phyloP scores from a whole-genome alignment of 2,888 invertebrate species.

The Diarsia dahlii region DNA sequence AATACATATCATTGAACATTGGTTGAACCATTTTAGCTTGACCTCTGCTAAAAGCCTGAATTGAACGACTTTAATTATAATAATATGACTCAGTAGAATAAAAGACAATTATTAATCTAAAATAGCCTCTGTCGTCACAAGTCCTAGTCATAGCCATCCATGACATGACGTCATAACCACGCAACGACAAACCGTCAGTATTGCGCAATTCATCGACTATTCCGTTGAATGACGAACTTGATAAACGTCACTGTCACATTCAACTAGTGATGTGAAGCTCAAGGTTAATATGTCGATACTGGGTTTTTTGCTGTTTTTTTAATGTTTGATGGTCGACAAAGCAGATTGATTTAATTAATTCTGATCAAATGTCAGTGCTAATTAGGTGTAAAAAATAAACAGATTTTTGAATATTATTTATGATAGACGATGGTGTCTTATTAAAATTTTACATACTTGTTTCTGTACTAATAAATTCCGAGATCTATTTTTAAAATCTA shows the following conservation, averaged over 20 bases:
- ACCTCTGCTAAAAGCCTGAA: no score
- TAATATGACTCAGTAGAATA: slow-evolving; percentile 19
- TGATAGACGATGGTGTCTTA: background rate
- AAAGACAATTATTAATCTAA: background rate
- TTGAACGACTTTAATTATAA: background rate
- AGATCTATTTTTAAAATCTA: background rate
- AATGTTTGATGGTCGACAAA: background rate
- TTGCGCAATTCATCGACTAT: slow-evolving; percentile 49
- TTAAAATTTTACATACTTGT: slow-evolving; percentile 6
- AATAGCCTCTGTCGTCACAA: slow-evolving; percentile 29
- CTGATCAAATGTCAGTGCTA: slow-evolving; percentile 34
- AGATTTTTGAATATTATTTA: slow-evolving; percentile 9
- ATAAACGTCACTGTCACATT: slow-evolving; percentile 68
- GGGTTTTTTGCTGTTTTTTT: background rate
- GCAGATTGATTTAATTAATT: slow-evolving; percentile 37
- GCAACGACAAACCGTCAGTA: slow-evolving; percentile 25
- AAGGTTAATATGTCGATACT: slow-evolving; percentile 67
- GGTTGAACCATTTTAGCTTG: no score
- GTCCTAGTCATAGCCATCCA: slow-evolving; percentile 5
- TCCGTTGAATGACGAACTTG: slow-evolving; percentile 43
- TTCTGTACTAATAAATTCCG: background rate
- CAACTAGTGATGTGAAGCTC: slow-evolving; percentile 62
- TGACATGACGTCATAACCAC: slow-evolving; percentile 40
- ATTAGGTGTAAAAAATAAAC: slow-evolving; percentile 16
- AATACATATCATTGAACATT: no score